phyloP scores from a whole-genome alignment of 2,797 vertebrate genomes.

The Peromyscus eremicus region DNA sequence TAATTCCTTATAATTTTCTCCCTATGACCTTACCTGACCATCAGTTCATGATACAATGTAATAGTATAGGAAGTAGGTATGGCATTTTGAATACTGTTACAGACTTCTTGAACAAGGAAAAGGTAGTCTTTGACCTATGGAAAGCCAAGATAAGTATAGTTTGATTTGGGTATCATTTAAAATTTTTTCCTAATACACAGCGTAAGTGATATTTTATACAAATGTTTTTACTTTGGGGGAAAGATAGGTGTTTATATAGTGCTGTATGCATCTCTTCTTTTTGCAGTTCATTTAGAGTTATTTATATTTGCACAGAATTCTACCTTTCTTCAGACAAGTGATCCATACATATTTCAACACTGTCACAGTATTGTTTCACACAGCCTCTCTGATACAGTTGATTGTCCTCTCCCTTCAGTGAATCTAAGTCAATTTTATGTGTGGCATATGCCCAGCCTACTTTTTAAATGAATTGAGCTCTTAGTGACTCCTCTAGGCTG shows the following conservation, averaged over 20 bases:
- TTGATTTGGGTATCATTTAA: slow-evolving; percentile 27
- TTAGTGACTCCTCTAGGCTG: neutral
- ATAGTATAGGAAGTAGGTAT: neutral
- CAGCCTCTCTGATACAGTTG: neutral
- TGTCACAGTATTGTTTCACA: neutral
- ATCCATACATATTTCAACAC: neutral
- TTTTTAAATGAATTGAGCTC: slow-evolving; percentile 45
- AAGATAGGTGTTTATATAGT: neutral
- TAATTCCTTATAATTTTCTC: slow-evolving; percentile 6
- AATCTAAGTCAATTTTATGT: neutral
- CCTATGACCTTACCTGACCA: neutral
- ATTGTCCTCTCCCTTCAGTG: neutral
- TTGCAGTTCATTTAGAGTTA: neutral
- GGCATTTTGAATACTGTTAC: neutral
- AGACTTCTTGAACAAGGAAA: neutral
- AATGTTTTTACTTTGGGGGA: slow-evolving; percentile 9
- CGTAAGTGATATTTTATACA: neutral
- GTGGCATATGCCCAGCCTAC: neutral
- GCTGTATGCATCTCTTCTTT: neutral
- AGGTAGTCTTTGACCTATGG: neutral
- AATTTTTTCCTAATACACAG: neutral
- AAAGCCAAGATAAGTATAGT: neutral
- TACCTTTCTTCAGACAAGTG: neutral
- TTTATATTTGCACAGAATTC: neutral
- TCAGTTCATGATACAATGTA: neutral